Conservation (phyloP, 2,113 vertebrate genomes). For the Hemibagrus wyckioides region DNA sequence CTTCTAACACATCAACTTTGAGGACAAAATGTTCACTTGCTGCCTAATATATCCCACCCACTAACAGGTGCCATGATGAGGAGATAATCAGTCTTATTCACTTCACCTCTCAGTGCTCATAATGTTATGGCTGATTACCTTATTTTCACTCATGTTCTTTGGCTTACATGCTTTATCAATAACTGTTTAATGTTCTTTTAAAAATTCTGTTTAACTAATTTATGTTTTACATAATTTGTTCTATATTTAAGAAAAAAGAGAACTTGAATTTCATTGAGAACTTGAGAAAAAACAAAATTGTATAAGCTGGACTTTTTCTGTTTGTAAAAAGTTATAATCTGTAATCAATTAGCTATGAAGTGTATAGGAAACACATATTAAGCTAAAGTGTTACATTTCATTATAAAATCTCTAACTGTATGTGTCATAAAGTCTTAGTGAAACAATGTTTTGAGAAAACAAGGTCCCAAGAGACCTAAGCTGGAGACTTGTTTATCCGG, state of each 20-base stretch:
- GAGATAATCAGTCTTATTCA: too few relatives aligned
- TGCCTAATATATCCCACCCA: too few relatives aligned
- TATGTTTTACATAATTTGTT: not conserved
- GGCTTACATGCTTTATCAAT: not conserved
- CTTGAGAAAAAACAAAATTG: not conserved
- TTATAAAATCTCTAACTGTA: not conserved
- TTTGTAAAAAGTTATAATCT: not conserved
- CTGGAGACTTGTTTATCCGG: slow-evolving; percentile 35
- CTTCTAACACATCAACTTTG: too few relatives aligned
- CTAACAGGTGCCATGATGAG: too few relatives aligned
- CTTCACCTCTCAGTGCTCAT: too few relatives aligned
- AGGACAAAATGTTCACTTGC: too few relatives aligned
- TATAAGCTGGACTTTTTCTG: not conserved
- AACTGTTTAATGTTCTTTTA: not conserved
- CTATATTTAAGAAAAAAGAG: not conserved
- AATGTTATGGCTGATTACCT: too few relatives aligned
- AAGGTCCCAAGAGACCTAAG: not conserved
- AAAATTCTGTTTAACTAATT: not conserved
- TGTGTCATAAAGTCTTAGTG: not conserved
- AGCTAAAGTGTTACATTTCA: not conserved
- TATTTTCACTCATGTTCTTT: not conserved
- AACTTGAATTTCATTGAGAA: not conserved
- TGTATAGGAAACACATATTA: not conserved
- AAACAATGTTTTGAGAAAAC: slow-evolving; percentile 22
- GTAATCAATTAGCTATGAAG: not conserved